Conservation (phyloP, 2,888 invertebrate species). For the Pogonocherus hispidulus region DNA sequence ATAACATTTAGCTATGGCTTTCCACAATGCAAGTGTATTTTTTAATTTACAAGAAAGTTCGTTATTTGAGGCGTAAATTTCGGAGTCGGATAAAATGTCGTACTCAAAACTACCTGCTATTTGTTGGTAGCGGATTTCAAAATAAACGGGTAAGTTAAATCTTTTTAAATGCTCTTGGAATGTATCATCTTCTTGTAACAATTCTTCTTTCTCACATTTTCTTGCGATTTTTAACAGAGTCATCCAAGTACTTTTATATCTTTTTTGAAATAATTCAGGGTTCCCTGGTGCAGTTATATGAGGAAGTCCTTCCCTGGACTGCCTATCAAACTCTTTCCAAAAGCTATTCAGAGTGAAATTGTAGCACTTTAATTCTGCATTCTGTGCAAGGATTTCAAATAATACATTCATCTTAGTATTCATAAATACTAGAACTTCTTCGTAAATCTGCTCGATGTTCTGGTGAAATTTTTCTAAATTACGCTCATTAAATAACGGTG, state of each 20-base stretch:
- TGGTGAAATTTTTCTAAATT: slow-evolving; percentile 71
- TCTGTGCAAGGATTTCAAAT: slow-evolving; percentile 56
- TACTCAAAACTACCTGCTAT: slow-evolving; percentile 81
- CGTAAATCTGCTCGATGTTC: slow-evolving; percentile 80
- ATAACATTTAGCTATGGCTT: slow-evolving; percentile 75
- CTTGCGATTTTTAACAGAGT: slow-evolving; percentile 82
- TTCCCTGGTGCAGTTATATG: slow-evolving; percentile 94
- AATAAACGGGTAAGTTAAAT: slow-evolving; percentile 97
- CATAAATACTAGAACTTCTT: slow-evolving; percentile 79
- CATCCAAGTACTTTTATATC: slow-evolving; percentile 83
- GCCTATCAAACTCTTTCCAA: slow-evolving; percentile 88
- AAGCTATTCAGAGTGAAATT: slow-evolving; percentile 88
- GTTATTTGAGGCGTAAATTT: slow-evolving; percentile 55
- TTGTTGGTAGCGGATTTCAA: slow-evolving; percentile 95
- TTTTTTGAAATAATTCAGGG: slow-evolving; percentile 87
- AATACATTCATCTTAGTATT: slow-evolving; percentile 77
- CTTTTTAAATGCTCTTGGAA: slow-evolving; percentile 83
- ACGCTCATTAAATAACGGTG: slow-evolving; percentile 81
- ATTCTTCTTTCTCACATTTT: slow-evolving; percentile 74
- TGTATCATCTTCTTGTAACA: slow-evolving; percentile 77
- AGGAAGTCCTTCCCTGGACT: slow-evolving; percentile 83
- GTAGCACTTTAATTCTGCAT: slow-evolving; percentile 73
- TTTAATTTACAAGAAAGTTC: slow-evolving; percentile 69
- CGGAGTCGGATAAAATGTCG: slow-evolving; percentile 60
- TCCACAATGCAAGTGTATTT: slow-evolving; percentile 69